These are phyloP conservation scores for Drosophila meridiana DNA, from an alignment of 2,888 invertebrate genomes.

Conservation along the genomic window DNA sequence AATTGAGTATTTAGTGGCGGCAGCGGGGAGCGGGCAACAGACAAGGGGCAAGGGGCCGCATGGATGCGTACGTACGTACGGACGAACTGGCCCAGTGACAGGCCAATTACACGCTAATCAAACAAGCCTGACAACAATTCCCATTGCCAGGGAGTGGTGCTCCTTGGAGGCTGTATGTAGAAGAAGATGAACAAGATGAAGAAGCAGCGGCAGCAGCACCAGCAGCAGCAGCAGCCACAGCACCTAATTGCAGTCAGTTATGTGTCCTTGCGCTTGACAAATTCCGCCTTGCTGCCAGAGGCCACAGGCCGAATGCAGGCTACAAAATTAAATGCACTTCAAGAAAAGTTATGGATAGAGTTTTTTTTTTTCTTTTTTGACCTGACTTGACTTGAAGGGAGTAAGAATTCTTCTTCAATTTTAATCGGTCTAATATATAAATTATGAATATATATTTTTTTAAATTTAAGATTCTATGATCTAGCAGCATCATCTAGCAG, in stretches of 20 bases:
- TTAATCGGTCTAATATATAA: too few relatives aligned
- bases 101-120: slow-evolving; percentile 76
- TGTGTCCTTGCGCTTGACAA: slow-evolving; percentile 80
- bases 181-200: slow-evolving; percentile 5
- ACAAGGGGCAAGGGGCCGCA: background rate
- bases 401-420: background rate
- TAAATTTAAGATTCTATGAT: too few relatives aligned
- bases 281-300: slow-evolving; percentile 59
- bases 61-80: background rate
- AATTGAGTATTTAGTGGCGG: slow-evolving; percentile 64
- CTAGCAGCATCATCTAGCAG: too few relatives aligned
- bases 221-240: slow-evolving; percentile 7
- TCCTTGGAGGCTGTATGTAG: slow-evolving; percentile 4
- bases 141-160: slow-evolving; percentile 47
- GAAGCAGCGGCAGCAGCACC: slow-evolving; percentile 12
- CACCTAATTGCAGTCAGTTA: slow-evolving; percentile 71
- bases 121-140: slow-evolving; percentile 79
- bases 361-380: background rate
- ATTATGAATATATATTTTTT: too few relatives aligned
- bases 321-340: slow-evolving; percentile 29
- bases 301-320: slow-evolving; percentile 33
- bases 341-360: slow-evolving; percentile 8
- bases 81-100: slow-evolving; percentile 26
- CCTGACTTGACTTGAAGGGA: background rate
- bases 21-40: background rate